Conservation (phyloP, 2,888 invertebrate genomes). For the Dysmachus trigonus region DNA sequence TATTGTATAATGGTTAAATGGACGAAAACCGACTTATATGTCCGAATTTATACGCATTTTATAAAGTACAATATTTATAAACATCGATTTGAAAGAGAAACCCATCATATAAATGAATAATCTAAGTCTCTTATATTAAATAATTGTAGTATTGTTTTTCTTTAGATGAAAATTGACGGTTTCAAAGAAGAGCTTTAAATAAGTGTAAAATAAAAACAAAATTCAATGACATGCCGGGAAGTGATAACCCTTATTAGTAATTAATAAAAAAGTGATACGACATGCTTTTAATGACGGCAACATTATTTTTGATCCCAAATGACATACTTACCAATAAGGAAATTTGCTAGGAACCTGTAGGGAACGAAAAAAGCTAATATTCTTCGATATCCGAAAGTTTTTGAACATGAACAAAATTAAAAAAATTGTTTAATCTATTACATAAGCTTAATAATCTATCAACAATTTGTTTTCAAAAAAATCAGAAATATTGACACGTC, state of each 20-base stretch:
- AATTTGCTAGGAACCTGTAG: slow-evolving; percentile 17
- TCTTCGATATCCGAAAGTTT: slow-evolving; percentile 15
- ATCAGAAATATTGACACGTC: not conserved
- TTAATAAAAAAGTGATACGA: not conserved
- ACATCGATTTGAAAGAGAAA: not conserved
- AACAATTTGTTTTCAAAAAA: not conserved
- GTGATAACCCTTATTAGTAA: slow-evolving; percentile 12
- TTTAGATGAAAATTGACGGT: not conserved
- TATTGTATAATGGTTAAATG: not conserved
- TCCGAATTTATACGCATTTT: not conserved
- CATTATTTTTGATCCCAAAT: not conserved
- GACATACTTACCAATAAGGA: slow-evolving; percentile 19
- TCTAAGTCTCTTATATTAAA: not conserved
- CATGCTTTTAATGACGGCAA: slow-evolving; percentile 11
- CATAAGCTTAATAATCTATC: no score
- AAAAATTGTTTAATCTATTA: not conserved
- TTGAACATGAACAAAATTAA: not conserved
- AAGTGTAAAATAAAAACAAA: not conserved
- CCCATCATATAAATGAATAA: not conserved
- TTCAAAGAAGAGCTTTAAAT: slow-evolving; percentile 14
- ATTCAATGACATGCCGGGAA: slow-evolving; percentile 42
- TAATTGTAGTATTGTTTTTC: not conserved
- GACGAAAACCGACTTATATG: no score
- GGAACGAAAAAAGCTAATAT: slow-evolving; percentile 31
- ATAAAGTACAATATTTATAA: not conserved